Evolutionary conservation across 2,888 invertebrate genomes (phyloP).

Genomic region (Cybosia mesomella): DNA sequence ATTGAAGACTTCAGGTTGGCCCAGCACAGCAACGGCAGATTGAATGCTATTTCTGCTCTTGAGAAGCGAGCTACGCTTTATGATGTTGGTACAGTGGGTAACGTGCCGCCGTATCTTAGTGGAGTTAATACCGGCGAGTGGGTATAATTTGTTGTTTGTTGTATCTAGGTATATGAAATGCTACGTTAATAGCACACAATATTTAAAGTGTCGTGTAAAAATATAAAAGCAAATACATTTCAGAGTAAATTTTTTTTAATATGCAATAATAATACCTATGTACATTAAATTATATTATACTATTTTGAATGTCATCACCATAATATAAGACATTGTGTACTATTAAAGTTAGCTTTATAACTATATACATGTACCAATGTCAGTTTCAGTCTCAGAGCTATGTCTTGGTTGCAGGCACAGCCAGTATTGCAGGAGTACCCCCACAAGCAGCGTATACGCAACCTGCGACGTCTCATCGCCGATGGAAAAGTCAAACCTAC

Average conservation of each 20-base stretch:
- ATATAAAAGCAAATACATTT: constrained; percentile 29
- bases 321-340: constrained; percentile 42
- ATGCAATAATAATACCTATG: constrained; percentile 4
- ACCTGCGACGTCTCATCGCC: constrained; percentile 82
- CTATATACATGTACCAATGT: constrained; percentile 17
- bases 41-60: no score
- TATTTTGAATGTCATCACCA: constrained; percentile 31
- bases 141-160: not conserved
- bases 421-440: constrained; percentile 82
- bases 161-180: constrained; percentile 25
- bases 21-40: not conserved
- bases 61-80: no score
- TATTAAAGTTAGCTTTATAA: constrained; percentile 39
- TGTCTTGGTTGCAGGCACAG: constrained; percentile 54
- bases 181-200: constrained; percentile 48
- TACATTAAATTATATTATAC: constrained; percentile 40
- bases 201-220: constrained; percentile 30
- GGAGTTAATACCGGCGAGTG: not conserved
- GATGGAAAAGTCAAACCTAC: constrained; percentile 83
- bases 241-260: constrained; percentile 35
- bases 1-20: not conserved
- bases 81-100: no score
- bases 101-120: not conserved
- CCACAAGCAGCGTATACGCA: constrained; percentile 88
- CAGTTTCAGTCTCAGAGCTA: constrained; percentile 30